Conservation (phyloP, 2,797 vertebrate genomes). For the Chaetophractus vellerosus region DNA sequence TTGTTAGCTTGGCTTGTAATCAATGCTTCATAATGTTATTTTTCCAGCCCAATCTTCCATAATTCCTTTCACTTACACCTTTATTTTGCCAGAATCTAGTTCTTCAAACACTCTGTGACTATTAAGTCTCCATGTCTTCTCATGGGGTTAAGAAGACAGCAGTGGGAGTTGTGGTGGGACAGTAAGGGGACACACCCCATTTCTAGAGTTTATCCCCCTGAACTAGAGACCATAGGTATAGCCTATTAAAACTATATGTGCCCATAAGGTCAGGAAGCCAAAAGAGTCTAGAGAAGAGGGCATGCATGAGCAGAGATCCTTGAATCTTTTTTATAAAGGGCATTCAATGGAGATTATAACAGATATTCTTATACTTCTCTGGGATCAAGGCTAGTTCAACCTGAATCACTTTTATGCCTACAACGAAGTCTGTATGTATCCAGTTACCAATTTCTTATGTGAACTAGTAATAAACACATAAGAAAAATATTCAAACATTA, state of each 20-base stretch:
- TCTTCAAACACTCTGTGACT: neutral
- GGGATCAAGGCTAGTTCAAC: neutral
- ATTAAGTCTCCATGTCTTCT: neutral
- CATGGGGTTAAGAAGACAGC: neutral
- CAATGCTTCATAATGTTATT: neutral
- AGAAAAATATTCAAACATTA: neutral
- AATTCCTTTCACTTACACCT: neutral
- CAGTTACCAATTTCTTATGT: neutral
- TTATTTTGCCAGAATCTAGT: neutral
- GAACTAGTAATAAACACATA: neutral
- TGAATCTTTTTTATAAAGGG: neutral
- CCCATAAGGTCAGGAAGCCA: neutral
- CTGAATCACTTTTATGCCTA: slow-evolving; percentile 54
- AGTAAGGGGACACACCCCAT: neutral
- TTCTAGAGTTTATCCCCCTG: neutral
- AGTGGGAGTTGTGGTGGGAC: neutral
- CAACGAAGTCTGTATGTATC: slow-evolving; percentile 39
- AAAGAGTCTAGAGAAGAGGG: neutral
- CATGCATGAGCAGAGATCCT: neutral
- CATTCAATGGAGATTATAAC: neutral
- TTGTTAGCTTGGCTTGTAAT: neutral
- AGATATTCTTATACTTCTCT: slow-evolving; percentile 1
- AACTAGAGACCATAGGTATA: neutral
- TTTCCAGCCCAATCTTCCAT: neutral
- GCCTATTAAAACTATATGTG: neutral